Base-by-base conservation (phyloP, 2,888 invertebrate genomes). In the Malachius bipustulatus region DNA sequence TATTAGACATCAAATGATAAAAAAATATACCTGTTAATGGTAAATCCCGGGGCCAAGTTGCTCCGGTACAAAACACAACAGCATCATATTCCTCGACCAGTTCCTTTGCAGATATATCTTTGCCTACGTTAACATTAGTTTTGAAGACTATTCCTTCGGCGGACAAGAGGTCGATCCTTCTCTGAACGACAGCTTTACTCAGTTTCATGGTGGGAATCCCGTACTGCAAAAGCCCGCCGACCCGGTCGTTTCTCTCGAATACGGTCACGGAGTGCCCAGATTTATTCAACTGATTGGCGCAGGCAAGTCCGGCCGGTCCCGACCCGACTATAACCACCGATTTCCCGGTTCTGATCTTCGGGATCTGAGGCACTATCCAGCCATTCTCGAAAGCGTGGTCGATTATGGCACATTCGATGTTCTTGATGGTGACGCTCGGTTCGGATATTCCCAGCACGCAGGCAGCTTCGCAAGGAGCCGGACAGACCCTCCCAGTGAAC, bases 171-270 rank as follows among this genome's bases (percentile, higher is more conserved):
- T 81, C 75, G 1, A 97, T 75, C 39, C 98, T 72, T 4, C 97
- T 68, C 52, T 87, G 83, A 0, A 98, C 93, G 35, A 93, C 89
- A 41, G 82, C 75, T 64, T 97, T 98, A 55, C 88, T 82, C 6
- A 98, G 70, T 66, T 98, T 98, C 97, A 98, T 98, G 4, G 90
- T 91, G 10, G 98, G 98, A 58, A 98, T 98, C 38, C 98, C 98
- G 63, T 98, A 98, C 56, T 93, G 89, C 31, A 98, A 68, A 13
- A 98, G 70, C 0, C 98, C 98, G 37, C 97, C 97, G 3, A 90
- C 69, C 6, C 91, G 76, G 64, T 97, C 94, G 64, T 97, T 97
- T 37, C 97, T 75, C 60, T 98, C 98, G 64, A 83, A 97, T 26
- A 98, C 94, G 0, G 91, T 93, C 1, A 97, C 91, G n/a, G 67